Base-by-base conservation (phyloP, 2,113 vertebrate species). In the Pontoporia blainvillei region DNA sequence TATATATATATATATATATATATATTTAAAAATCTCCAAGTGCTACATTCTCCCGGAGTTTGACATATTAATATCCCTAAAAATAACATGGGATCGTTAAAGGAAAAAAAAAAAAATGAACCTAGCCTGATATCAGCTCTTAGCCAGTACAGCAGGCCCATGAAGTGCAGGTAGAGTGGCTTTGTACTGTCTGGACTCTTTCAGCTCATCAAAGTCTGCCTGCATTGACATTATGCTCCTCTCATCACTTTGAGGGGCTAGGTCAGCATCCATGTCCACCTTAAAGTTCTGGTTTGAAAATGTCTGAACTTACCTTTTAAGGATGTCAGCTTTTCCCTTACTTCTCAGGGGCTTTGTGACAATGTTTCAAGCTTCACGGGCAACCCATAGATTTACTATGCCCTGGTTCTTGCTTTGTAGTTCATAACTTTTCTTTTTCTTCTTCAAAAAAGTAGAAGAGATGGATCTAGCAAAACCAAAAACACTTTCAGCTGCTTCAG, bases 1-100 rank as follows among this genome's bases (percentile, higher is more conserved):
- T n/a, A 21, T 78, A n/a, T n/a, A 34, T 39, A 39, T 39, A 39
- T 39, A 29, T n/a, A 29, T 91, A n/a, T 59, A 39, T 52, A 52
- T 78, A 52, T 52, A 64, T 87, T 44, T 44, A 71, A n/a, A 34
- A 86, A 93, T 59, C 46, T 79, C 39, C 39, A 92, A 49, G 41
- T 64, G 61, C 34, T 78, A 34, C 7, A 75, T 75, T 95, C 44
- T 94, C 54, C 36, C 25, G 44, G 59, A 69, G 13, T 81, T 90
- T n/a, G 49, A 87, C 20, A 64, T 87, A 79, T 57, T 79, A 86
- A 78, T 36, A 86, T 81, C n/a, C 44, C 57, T 90, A 84, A 95
- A 96, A 73, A 41, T 72, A 92, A 92, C 46, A 88, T 21, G 34
- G 23, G 49, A 87, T 84, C 69, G 81, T 84, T 95, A 92, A 69